phyloP scores from a whole-genome alignment of 1,140 invertebrate species.

The Zaprionus inermis region DNA sequence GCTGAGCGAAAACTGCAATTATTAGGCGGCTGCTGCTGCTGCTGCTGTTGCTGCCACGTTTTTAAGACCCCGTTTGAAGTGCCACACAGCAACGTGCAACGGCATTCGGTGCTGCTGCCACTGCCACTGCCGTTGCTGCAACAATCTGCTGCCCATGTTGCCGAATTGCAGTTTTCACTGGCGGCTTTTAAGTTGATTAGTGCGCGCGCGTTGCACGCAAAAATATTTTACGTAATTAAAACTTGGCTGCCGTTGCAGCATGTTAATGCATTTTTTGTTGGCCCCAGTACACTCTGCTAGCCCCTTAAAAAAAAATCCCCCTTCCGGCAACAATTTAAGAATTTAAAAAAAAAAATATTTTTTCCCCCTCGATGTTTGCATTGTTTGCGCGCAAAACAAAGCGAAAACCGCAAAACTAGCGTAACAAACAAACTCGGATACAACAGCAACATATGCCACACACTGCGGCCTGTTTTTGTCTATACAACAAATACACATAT shows the following conservation, averaged over 20 bases:
- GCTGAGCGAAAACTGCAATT: constrained; percentile 21
- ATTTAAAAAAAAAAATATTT: no score
- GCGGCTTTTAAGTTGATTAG: constrained; percentile 78
- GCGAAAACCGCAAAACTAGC: constrained; percentile 71
- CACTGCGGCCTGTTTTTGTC: constrained; percentile 58
- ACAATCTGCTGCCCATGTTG: constrained; percentile 53
- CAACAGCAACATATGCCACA: constrained; percentile 68
- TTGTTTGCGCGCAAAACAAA: constrained; percentile 72
- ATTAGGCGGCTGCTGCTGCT: constrained; percentile 20
- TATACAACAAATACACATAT: constrained; percentile 28
- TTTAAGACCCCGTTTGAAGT: constrained; percentile 34
- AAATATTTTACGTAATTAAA: constrained; percentile 83
- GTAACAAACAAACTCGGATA: constrained; percentile 59
- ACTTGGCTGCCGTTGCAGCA: constrained; percentile 57
- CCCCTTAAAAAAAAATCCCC: constrained; percentile 2
- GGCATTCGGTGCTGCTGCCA: background rate
- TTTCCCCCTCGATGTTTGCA: constrained; percentile 32
- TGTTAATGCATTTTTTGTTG: constrained; percentile 46
- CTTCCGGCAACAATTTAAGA: constrained; percentile 43
- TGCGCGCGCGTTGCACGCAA: constrained; percentile 56
- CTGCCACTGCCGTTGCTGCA: constrained; percentile 28
- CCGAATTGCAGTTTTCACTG: constrained; percentile 62
- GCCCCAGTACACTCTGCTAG: background rate
- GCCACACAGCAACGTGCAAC: constrained; percentile 37
- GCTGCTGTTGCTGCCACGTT: constrained; percentile 3